Evolutionary conservation across 2,888 invertebrate genomes (phyloP).

Genomic region (Parapristionchus giblindavisi): DNA sequence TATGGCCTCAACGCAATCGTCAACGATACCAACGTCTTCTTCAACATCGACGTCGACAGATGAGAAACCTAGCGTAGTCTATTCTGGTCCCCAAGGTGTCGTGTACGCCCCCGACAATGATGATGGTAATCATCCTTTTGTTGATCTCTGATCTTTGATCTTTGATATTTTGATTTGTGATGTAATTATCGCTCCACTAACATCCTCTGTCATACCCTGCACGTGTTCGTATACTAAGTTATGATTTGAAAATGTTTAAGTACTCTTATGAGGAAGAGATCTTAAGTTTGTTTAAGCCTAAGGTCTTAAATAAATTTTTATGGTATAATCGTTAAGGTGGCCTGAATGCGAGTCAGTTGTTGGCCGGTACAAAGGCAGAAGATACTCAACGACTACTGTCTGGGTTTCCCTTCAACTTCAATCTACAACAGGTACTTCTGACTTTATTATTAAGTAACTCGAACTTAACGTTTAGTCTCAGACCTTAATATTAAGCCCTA

Average conservation of each 20-base stretch:
- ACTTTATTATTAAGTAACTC: no score
- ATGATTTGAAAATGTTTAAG: no score
- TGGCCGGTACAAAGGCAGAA: constrained; percentile 46
- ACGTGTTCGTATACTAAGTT: no score
- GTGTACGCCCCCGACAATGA: constrained; percentile 36
- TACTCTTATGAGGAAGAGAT: no score
- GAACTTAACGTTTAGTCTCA: no score
- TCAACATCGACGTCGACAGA: neutral
- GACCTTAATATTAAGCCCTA: no score
- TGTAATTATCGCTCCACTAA: no score
- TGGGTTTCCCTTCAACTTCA: constrained; percentile 47
- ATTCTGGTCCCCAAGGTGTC: constrained; percentile 36
- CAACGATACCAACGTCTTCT: neutral
- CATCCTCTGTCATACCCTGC: neutral
- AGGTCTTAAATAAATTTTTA: no score
- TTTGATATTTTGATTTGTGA: no score
- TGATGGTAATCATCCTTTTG: constrained; percentile 12
- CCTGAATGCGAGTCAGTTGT: constrained; percentile 48
- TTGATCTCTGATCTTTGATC: no score
- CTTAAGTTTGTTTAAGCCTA: no score
- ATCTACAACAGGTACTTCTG: constrained; percentile 54
- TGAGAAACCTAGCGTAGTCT: constrained; percentile 23
- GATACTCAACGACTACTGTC: constrained; percentile 47
- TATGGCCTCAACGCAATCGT: neutral
- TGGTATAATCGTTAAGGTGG: constrained; percentile 41